Base-by-base conservation (phyloP, 2,797 vertebrate genomes). In the Channa striata region DNA sequence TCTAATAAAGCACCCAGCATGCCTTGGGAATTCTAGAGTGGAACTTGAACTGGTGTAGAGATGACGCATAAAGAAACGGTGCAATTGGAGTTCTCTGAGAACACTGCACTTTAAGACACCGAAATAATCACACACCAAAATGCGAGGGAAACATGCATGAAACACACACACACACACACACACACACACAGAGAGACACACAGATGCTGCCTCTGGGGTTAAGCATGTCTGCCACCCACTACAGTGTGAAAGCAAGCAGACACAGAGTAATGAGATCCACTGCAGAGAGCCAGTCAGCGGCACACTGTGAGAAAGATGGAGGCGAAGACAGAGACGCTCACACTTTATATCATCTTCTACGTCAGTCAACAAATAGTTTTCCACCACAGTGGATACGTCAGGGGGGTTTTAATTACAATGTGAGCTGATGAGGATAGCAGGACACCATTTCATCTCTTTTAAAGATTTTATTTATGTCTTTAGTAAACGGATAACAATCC, bases 1-100 rank as follows among this genome's bases (percentile, higher is more conserved):
- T 89, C 64, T 89, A 87, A 91, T 90, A 85, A 93, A 91, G 85
- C 89, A 86, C 89, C 86, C 88, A 93, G 90, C 91, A 77, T 85
- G 91, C 83, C 81, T 79, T 51, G 19, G 72, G 75, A 84, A 81
- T 77, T 83, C 64, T 48, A 69, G 68, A 51, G 77, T 60, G 59
- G 77, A 72, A 70, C 48, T 66, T 13, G 20, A 84, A 64, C 72
- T 84, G 84, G 80, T 58, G 16, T 25, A 33, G 46, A 30, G 62
- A 72, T 57, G 71, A 72, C 46, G 51, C 62, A 42, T 66, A 10
- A 54, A 59, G 34, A 74, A 60, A 65, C 42, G 23, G 39, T 56
- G 48, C 57, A 23, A 8, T 48, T 34, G 61, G 53, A 67, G 56
- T 54, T 42, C 43, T 83, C 72, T 87, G 53, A 61, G 76, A 72